phyloP scores from a whole-genome alignment of 64 coral and sea anemone genomes.

The Astreopora myriophthalma region DNA sequence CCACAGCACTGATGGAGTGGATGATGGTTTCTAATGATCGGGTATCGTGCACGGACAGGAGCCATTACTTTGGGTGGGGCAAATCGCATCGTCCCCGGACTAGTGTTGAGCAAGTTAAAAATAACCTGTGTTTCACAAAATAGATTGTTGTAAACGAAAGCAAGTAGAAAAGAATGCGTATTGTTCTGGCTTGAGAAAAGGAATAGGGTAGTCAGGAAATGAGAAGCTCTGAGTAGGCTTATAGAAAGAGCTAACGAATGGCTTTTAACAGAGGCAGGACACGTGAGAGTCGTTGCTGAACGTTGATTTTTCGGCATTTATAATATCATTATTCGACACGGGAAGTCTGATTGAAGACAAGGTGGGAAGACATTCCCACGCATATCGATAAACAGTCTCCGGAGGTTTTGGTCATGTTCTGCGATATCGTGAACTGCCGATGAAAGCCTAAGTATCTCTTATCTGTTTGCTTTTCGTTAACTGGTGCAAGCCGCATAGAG shows the following conservation, averaged over 20 bases:
- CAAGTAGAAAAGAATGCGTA: neutral
- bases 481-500: too few species aligned
- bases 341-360: neutral
- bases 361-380: neutral
- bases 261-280: too few species aligned
- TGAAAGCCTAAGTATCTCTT: neutral
- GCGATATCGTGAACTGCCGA: neutral
- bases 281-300: too few species aligned
- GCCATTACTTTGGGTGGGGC: neutral
- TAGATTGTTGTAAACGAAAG: neutral
- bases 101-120: neutral
- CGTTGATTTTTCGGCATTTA: neutral
- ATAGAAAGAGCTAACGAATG: too few species aligned
- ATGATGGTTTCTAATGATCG: neutral
- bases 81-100: neutral
- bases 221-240: too few species aligned
- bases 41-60: neutral
- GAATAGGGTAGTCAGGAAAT: neutral
- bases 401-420: too few species aligned
- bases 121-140: constrained; percentile 26
- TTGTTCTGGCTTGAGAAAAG: neutral
- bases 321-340: neutral
- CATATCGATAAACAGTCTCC: neutral
- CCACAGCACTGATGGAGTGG: neutral
- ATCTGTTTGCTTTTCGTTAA: neutral